phyloP scores from a whole-genome alignment of 2,888 invertebrate genomes.

The Muscina levida region DNA sequence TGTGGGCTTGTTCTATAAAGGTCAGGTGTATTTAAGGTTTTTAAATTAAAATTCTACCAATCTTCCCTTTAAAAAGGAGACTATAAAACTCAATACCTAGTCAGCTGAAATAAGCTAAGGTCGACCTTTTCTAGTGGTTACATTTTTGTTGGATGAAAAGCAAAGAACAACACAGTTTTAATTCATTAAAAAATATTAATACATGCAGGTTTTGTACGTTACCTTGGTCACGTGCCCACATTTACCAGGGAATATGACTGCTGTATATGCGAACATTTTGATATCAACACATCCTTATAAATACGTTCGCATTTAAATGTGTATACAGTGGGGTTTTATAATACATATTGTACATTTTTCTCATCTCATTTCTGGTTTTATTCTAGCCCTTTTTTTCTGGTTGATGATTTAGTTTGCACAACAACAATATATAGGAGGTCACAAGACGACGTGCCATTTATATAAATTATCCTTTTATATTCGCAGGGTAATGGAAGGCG shows the following conservation, averaged over 20 bases:
- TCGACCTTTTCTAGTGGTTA: slow-evolving; percentile 4
- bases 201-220: slow-evolving; percentile 35
- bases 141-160: neutral
- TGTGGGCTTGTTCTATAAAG: neutral
- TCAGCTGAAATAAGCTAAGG: neutral
- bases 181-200: slow-evolving; percentile 39
- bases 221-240: slow-evolving; percentile 48
- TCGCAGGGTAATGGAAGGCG: neutral
- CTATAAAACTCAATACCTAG: neutral
- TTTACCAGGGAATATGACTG: neutral
- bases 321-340: too few relatives aligned
- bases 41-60: slow-evolving; percentile 24
- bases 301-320: too few relatives aligned
- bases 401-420: slow-evolving; percentile 34
- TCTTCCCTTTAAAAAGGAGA: slow-evolving; percentile 1
- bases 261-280: neutral
- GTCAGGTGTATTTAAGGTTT: slow-evolving; percentile 16
- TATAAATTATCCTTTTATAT: slow-evolving; percentile 25
- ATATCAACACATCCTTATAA: too few relatives aligned
- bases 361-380: too few relatives aligned
- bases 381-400: slow-evolving; percentile 61
- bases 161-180: slow-evolving; percentile 2
- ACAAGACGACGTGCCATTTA: slow-evolving; percentile 38
- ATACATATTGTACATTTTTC: too few relatives aligned
- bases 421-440: slow-evolving; percentile 23